Evolutionary conservation across 1,140 invertebrate genomes (phyloP), one percentile per base, ranked within the genome.

Genomic region (Linepithema humile): DNA sequence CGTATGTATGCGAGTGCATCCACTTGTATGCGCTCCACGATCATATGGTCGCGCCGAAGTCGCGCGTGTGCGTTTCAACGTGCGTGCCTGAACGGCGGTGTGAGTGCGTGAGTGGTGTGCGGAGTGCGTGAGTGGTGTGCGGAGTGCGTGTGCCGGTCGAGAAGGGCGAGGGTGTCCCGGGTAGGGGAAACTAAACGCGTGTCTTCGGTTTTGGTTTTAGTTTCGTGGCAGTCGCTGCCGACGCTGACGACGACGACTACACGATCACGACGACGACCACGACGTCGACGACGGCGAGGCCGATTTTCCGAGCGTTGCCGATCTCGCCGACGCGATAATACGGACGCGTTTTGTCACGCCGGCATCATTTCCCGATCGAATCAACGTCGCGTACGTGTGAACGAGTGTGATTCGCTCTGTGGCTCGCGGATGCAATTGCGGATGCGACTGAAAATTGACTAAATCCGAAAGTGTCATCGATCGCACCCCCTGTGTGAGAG

Each of bases 121-220:
- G 60, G 55, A 40, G 70, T 70, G 57, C 50, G 72, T 40, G 40
- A 45, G n/a, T 35, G 75, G 55, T 20, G 55, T 50, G 40, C 50
- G 53, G n/a, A 40, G 72, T 50, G 82, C 59, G 80, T 67, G 85
- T 83, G 87, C 55, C 70, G 74, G 69, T 50, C 26, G 50, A 53
- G 64, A 69, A 74, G 84, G 50, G 85, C 72, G 80, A 75, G 75
- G 57, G 85, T 84, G 82, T 64, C 32, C 40, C 72, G 59, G 83
- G 91, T 90, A 90, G 91, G 91, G 90, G 90, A 55, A 67, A 53
- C 86, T 88, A 89, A 90, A 91, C 89, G 90, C 90, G 89, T 92
- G 91, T 91, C 90, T 91, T 92, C 85, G 85, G 82, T 92, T 91
- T 91, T 91, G 86, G 89, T 92, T 91, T 91, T 92, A 92, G 91